Evolutionary conservation across 2,797 vertebrate species (phyloP).

Genomic region (Halcyon chelicuti): DNA sequence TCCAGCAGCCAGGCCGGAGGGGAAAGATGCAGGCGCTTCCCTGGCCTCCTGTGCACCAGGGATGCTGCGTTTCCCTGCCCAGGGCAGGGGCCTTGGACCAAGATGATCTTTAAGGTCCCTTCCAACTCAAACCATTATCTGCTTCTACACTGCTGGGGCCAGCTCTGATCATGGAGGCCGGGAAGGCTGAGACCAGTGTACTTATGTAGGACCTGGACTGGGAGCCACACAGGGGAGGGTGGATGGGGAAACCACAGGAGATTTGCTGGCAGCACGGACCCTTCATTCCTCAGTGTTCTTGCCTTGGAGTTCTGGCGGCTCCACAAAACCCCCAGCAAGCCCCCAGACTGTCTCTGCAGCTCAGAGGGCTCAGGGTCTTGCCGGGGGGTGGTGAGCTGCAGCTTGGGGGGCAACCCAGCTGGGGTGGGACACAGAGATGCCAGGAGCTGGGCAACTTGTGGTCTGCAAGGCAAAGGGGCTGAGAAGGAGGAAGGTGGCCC

Average conservation of each 20-base stretch:
- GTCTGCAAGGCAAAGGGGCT: neutral
- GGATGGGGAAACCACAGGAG: neutral
- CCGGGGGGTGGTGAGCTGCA: fast-evolving
- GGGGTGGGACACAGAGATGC: neutral
- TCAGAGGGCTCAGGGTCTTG: fast-evolving
- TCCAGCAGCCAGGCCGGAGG: fast-evolving
- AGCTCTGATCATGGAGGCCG: no score
- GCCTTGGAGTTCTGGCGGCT: neutral
- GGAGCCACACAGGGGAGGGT: neutral
- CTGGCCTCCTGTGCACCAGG: neutral
- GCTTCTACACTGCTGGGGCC: fast-evolving
- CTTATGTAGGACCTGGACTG: fast-evolving
- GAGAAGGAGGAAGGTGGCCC: neutral
- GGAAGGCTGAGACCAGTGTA: fast-evolving
- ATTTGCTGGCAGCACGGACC: fast-evolving
- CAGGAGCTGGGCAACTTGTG: neutral
- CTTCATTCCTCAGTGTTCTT: fast-evolving
- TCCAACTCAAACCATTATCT: neutral
- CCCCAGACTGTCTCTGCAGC: neutral
- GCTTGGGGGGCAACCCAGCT: fast-evolving
- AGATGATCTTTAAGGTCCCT: neutral
- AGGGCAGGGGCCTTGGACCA: neutral
- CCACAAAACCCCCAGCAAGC: fast-evolving
- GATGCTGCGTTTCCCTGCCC: no score
- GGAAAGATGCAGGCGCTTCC: neutral